Percentiles rank a stretch among this genome's conserved stretches.
Conservation (phyloP, 2,888 invertebrate genomes). For the Odontocerum albicorne region DNA sequence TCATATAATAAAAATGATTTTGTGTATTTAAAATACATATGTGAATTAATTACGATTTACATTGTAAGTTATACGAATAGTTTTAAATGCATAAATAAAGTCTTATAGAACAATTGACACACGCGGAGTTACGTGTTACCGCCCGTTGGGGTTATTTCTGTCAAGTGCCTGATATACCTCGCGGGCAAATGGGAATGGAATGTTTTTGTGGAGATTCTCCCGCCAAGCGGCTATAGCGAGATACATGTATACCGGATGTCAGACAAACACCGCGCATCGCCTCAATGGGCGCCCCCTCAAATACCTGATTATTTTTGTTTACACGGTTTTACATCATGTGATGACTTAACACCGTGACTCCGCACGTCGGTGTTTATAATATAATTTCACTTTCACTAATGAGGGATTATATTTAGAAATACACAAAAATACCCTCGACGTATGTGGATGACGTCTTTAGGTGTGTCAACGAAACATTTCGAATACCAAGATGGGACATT, state of each 20-base stretch:
- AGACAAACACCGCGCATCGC: background rate
- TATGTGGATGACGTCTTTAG: conserved; percentile 18
- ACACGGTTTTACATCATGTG: conserved; percentile 27
- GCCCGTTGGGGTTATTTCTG: too few relatives aligned
- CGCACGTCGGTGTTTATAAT: conserved; percentile 1
- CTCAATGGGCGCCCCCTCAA: conserved; percentile 25
- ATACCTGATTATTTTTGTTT: conserved; percentile 34
- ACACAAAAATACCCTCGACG: conserved; percentile 17
- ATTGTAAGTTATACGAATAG: too few relatives aligned
- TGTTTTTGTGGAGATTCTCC: conserved; percentile 10
- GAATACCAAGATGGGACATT: conserved; percentile 5
- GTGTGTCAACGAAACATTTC: conserved; percentile 6
- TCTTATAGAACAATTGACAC: too few relatives aligned
- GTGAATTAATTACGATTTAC: too few relatives aligned
- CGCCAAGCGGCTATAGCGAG: conserved; percentile 1
- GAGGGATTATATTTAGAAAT: conserved; percentile 23
- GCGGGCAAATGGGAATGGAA: conserved; percentile 8
- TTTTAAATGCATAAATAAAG: too few relatives aligned
- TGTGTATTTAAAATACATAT: too few relatives aligned
- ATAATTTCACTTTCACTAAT: conserved; percentile 27
- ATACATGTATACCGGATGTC: too few relatives aligned
- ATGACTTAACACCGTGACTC: conserved; percentile 12
- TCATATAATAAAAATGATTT: too few relatives aligned
- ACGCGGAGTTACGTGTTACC: too few relatives aligned
- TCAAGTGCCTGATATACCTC: too few relatives aligned